Percentiles rank a stretch among this genome's conserved stretches.
Evolutionary conservation across 2,113 vertebrate genomes (phyloP).

Genomic region (Synchiropus splendidus): DNA sequence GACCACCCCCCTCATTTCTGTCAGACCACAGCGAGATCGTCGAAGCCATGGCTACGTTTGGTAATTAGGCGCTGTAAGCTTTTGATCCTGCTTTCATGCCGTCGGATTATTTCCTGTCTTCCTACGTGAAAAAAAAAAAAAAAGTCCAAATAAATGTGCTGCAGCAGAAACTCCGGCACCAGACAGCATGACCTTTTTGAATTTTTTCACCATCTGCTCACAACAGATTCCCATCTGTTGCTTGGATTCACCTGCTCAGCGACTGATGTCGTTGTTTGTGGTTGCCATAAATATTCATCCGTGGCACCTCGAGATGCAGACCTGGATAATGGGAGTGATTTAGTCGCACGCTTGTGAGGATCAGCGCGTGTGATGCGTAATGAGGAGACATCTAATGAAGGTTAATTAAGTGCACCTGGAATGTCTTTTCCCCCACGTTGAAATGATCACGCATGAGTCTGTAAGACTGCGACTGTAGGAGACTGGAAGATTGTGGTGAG

Average conservation of each 20-base stretch:
- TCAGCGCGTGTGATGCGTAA: neutral
- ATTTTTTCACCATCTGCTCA: slow-evolving; percentile 40
- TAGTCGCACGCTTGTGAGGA: slow-evolving; percentile 3
- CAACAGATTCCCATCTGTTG: slow-evolving; percentile 34
- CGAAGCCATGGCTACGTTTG: slow-evolving; percentile 12
- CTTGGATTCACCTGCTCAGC: slow-evolving; percentile 24
- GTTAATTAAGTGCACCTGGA: slow-evolving; percentile 2
- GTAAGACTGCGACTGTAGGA: too few relatives aligned
- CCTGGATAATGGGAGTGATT: slow-evolving; percentile 9
- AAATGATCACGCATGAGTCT: too few relatives aligned
- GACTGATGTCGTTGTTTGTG: slow-evolving; percentile 6
- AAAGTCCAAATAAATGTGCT: slow-evolving; percentile 21
- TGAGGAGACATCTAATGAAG: slow-evolving; percentile 1
- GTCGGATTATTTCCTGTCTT: slow-evolving; percentile 23
- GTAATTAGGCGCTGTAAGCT: slow-evolving; percentile 27
- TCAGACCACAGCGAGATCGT: slow-evolving; percentile 18
- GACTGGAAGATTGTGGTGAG: too few relatives aligned
- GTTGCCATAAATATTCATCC: slow-evolving; percentile 15
- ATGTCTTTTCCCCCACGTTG: too few relatives aligned
- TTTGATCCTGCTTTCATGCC: slow-evolving; percentile 18
- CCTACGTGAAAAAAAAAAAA: slow-evolving; percentile 7
- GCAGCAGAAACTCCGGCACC: slow-evolving; percentile 7
- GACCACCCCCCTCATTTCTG: slow-evolving; percentile 6
- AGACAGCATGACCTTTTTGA: slow-evolving; percentile 32
- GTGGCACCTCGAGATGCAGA: slow-evolving; percentile 2